Evolutionary conservation across 2,113 vertebrate species (phyloP), one percentile per base, ranked within the genome.

Genomic region (Xenopus borealis): DNA sequence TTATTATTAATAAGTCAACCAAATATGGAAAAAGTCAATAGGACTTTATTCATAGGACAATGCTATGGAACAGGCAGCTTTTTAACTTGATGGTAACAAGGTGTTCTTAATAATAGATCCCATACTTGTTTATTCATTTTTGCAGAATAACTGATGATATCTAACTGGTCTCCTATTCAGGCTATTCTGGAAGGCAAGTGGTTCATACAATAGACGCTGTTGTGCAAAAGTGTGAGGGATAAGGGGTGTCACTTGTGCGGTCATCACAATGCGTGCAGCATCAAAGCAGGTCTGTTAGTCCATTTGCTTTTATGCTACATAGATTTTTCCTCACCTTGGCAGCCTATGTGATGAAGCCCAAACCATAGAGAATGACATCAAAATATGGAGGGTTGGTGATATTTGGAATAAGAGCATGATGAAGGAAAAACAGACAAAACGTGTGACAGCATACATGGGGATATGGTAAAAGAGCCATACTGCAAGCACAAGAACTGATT

Each of bases 321-420:
- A 80, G 83, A 81, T 81, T 86, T 89, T 87, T 93, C n/a, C 93
- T 95, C 93, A 95, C 94, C 92, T 94, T 89, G 88, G 82, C 91
- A 95, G 94, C 92, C 94, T 95, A 92, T 65, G 85, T 87, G 91
- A 88, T 91, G 89, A 93, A 88, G 87, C 90, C 90, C 91, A 86
- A 93, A 92, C 92, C 89, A 92, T 83, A 92, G 71, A 90, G 83
- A 83, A 84, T 88, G 85, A 88, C 85, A 90, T 85, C 89, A 90
- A 85, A 64, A 92, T 91, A 93, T 90, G 92, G 88, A 93, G 87
- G 86, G 87, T 88, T 88, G 91, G 66, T 88, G 83, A 85, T 79
- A 85, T 86, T 87, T 85, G 89, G 81, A 80, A 85, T 70, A 85
- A 84, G 89, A 80, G 81, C 83, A 87, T 77, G 81, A 82, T 81